A percentile compares a stretch with the other conserved stretches of the same genome.
Evolutionary conservation across 1,140 invertebrate species (phyloP).

Genomic region (Pseudoatta argentina): DNA sequence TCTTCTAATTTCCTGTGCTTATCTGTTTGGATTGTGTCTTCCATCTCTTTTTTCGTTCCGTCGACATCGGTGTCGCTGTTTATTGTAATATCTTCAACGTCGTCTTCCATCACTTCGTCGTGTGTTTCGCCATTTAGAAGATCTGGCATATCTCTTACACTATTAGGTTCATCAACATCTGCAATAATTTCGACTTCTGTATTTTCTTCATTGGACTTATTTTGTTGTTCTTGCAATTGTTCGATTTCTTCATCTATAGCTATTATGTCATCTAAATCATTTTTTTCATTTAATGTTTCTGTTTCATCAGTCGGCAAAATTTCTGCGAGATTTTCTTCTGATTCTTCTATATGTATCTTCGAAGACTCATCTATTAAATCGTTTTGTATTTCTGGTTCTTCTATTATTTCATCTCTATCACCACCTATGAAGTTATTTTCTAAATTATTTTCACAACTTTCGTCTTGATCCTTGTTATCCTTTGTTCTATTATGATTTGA

Average conservation of each 20-base stretch:
- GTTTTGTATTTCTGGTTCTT: not conserved
- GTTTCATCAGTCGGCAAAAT: not conserved
- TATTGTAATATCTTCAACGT: not conserved
- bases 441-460: not conserved
- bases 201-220: constrained; percentile 19
- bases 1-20: not conserved
- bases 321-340: constrained; percentile 22
- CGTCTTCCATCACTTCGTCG: not conserved
- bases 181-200: not conserved
- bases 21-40: not conserved
- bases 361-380: not conserved
- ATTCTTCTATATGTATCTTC: not conserved
- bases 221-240: constrained; percentile 15
- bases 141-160: constrained; percentile 1
- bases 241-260: not conserved
- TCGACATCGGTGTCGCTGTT: not conserved
- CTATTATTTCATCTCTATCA: not conserved
- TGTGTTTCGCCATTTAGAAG: not conserved
- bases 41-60: not conserved
- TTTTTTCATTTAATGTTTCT: constrained; percentile 9
- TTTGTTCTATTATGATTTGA: not conserved
- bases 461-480: not conserved
- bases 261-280: constrained; percentile 31
- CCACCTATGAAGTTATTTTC: not conserved
- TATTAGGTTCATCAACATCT: not conserved